Evolutionary conservation across 2,888 invertebrate genomes (phyloP), one percentile per base, ranked within the genome.

Genomic region (Cosmia trapezina): DNA sequence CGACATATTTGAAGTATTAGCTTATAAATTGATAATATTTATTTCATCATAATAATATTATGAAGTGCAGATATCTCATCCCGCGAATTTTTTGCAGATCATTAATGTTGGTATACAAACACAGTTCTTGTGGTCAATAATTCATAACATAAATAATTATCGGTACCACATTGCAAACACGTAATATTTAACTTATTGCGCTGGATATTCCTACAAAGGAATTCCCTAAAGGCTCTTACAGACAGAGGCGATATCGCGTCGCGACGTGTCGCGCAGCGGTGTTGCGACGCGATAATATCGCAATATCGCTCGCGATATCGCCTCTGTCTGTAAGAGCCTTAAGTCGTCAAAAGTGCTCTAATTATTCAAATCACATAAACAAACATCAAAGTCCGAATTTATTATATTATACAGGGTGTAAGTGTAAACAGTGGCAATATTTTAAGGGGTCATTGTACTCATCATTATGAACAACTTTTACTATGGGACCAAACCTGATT

Each of bases 11-110:
- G 53, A 65, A 76, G 41, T 54, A 2, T 47, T 3, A 41, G 49
- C 56, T 76, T 43, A 66, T 22, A 37, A 56, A 57, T 43, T 56
- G 43, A 37, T 77, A 56, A 73, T 57, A 68, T 11, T 37, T 43
- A 19, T 73, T 73, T 19, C 78, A 56, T 73, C 77, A 63, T 51
- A 22, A 63, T 51, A 22, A 17, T 47, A 72, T 74, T 41, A 14
- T 11, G 33, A 61, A 57, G 4, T 43, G 43, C 11, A 19, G 22
- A 65, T 76, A 76, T 7, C 5, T 47, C 22, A 45, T 53, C 4
- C 5, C 7, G 11, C 12, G 22, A n/a, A 0, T n/a, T 49, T 57
- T 69, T 51, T 78, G 11, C 7, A 45, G 49, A 49, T 49, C 2
- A 19, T 43, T 19, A 7, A 9, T 49, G 28, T 45, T 22, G 22